A percentile compares a stretch with the other conserved stretches of the same genome.
Evolutionary conservation across 2,113 vertebrate species (phyloP).

Genomic region (Oreocharis arfaki): DNA sequence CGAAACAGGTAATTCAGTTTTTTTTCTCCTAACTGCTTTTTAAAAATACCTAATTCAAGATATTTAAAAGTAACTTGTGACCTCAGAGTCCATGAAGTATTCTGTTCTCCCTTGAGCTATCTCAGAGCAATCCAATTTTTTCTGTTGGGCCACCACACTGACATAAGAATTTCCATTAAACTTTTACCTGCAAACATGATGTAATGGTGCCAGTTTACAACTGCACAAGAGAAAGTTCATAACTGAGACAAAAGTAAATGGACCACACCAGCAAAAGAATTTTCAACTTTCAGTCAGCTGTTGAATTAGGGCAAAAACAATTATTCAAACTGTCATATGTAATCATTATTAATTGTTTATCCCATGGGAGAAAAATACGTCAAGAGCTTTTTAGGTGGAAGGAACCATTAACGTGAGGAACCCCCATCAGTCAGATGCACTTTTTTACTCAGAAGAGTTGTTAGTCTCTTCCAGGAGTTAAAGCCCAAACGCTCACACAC

Average conservation of each 20-base stretch:
- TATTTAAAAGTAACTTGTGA: neutral
- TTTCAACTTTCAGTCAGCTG: neutral
- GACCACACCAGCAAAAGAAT: neutral
- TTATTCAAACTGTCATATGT: neutral
- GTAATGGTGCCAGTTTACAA: neutral
- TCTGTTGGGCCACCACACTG: neutral
- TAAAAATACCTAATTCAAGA: neutral
- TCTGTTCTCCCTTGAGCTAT: neutral
- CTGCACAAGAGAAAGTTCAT: neutral
- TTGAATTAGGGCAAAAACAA: neutral
- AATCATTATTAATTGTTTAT: neutral
- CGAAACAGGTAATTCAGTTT: neutral
- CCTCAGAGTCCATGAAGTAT: neutral
- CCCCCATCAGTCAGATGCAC: neutral
- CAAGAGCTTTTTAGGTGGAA: neutral
- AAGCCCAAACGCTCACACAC: neutral
- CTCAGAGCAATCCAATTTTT: neutral
- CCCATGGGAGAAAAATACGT: neutral
- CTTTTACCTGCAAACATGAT: neutral
- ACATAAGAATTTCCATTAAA: neutral
- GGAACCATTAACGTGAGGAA: neutral
- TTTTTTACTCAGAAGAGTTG: neutral
- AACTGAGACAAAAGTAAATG: neutral
- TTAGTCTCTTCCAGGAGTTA: neutral
- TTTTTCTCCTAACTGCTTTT: neutral